phyloP scores from a whole-genome alignment of 64 coral and sea anemone species.

The Montipora sp. region DNA sequence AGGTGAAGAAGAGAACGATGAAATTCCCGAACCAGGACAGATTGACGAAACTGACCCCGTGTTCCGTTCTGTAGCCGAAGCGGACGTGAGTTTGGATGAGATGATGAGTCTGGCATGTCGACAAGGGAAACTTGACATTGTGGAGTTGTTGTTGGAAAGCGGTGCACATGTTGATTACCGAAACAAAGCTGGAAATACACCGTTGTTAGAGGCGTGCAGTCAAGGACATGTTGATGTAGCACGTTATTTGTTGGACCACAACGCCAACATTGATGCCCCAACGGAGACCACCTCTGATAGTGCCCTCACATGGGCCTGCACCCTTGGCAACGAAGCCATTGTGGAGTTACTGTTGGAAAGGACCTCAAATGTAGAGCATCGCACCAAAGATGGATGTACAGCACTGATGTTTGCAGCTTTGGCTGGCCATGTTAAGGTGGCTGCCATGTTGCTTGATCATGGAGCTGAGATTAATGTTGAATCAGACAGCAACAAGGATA shows the following conservation, averaged over 20 bases:
- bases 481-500: conserved; percentile 99
- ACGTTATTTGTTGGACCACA: conserved; percentile 94
- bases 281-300: conserved; percentile 99
- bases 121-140: conserved; percentile 99
- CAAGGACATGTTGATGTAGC: conserved; percentile 99
- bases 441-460: conserved; percentile 95
- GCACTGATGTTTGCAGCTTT: conserved; percentile 98
- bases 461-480: conserved; percentile 98
- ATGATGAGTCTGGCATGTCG: conserved; percentile 99
- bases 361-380: conserved; percentile 92
- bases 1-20: conserved; percentile 93
- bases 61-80: conserved; percentile 92
- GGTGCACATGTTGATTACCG: conserved; percentile 99
- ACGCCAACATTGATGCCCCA: conserved; percentile 94
- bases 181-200: conserved; percentile 99
- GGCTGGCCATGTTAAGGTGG: conserved; percentile 98
- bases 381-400: conserved; percentile 99
- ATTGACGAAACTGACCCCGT: conserved; percentile 90
- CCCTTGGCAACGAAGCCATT: conserved; percentile 97
- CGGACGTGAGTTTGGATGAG: conserved; percentile 99
- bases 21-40: conserved; percentile 78
- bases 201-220: conserved; percentile 97
- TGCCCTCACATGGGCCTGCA: conserved; percentile 99
- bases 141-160: conserved; percentile 96
- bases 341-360: conserved; percentile 85